Base-by-base conservation (phyloP, 1,140 invertebrate genomes). In the Physella acuta region DNA sequence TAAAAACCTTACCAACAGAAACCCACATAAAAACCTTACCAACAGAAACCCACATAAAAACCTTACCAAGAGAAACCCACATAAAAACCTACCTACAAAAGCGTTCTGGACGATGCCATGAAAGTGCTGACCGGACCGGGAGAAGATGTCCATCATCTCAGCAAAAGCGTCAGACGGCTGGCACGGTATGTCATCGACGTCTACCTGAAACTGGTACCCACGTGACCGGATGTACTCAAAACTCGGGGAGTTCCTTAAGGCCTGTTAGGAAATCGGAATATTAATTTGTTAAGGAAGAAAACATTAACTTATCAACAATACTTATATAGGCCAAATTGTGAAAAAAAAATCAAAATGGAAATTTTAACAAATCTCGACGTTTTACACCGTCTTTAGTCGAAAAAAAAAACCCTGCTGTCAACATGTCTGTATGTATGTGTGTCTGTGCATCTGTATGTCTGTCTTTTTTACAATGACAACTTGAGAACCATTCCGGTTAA, bases 81-180 rank as follows among this genome's bases (percentile, higher is more conserved):
- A 49, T 49, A n/a, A n/a, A 49, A 49, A 14, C 58, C 16, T 30
- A 60, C 58, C 58, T 16, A 60, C 58, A 60, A 60, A 60, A 5
- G 58, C 26, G 58, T 60, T 16, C 58, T 60, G 58, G 26, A 34
- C 58, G 4, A 60, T 16, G 28, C 14, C 14, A 28, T 28, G 14
- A 8, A 14, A 30, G 33, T 60, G 58, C 33, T 28, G 4, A 11
- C 33, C 58, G 14, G 11, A 14, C 11, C 33, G 26, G 4, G 33
- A 60, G 58, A 60, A 60, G 30, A 60, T 60, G 24, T 60, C 33
- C 58, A 60, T 5, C 58, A 60, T 60, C 4, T 28, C 58, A 16
- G 58, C 58, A 30, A 60, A 60, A 31, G 58, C 26, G 33, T 60
- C 33, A 11, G 58, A 30, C 26, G 58, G 58, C 26, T 60, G 26